Base-by-base conservation (phyloP, 2,797 vertebrate species). In the Poeciliopsis gracilis region DNA sequence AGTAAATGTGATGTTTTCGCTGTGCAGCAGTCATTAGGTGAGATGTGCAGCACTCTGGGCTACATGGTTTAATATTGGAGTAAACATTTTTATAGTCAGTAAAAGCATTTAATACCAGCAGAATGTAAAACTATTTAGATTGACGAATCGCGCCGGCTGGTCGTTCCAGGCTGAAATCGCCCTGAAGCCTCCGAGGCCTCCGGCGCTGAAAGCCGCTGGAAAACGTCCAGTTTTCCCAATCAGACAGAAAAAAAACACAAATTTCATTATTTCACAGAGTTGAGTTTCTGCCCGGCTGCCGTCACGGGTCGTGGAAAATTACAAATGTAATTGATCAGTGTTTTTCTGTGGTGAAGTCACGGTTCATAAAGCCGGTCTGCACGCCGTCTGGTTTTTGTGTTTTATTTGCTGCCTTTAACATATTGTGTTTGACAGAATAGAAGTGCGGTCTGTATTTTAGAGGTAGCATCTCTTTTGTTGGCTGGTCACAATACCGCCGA, bases 231-330 rank as follows among this genome's bases (percentile, higher is more conserved):
- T 74, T 78, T 82, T 70, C 63, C 51, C 45, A 36, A 47, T 53
- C 30, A 55, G 46, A 33, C 41, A n/a, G 57, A 55, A 61, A 70
- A 73, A 73, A 73, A 74, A 53, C 28, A 61, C 36, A 66, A 45
- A 75, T 36, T 33, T 82, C n/a, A 77, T 77, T 46, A 77, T 43
- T 77, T 74, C 67, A 70, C 59, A 53, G 67, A 47, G 61, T 43
- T 73, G 49, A 59, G 30, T 46, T 77, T 75, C 28, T 69, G 23
- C 45, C 18, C 41, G 15, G 75, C 33, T 18, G 47, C 51, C 55
- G 41, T 66, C 55, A 71, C 28, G 46, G 33, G 72, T 71, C 69
- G 76, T 20, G 23, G 53, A 59, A 77, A 77, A 79, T 77, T 77
- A 36, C 28, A 43, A 69, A 43, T 77, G n/a, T 70, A 75, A 46